A percentile compares a stretch with the other conserved stretches of the same genome.
phyloP scores from a whole-genome alignment of 2,888 invertebrate genomes.

The Dasysyrphus albostriatus region DNA sequence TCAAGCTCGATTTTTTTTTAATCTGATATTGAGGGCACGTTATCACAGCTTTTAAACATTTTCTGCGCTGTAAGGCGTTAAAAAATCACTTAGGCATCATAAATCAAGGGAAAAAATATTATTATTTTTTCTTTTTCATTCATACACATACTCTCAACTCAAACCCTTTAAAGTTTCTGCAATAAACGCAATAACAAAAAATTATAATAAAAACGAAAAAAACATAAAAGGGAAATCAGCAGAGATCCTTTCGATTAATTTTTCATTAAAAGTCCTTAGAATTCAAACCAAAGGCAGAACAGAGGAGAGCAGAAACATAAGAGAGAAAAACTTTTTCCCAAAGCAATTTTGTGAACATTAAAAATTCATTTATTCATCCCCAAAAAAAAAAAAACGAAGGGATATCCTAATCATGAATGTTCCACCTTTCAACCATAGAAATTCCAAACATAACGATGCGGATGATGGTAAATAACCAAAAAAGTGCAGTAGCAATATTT shows the following conservation, averaged over 20 bases:
- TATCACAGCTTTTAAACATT: constrained; percentile 27
- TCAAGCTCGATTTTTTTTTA: not conserved
- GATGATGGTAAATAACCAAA: constrained; percentile 18
- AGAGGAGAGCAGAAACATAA: not conserved
- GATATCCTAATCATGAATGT: constrained; percentile 40
- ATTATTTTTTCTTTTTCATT: constrained; percentile 41
- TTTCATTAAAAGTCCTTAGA: constrained; percentile 37
- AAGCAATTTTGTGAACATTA: constrained; percentile 61
- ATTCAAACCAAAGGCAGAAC: not conserved
- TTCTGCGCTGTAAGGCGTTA: constrained; percentile 32
- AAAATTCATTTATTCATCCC: constrained; percentile 64
- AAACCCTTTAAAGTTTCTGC: constrained; percentile 21
- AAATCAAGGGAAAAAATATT: constrained; percentile 57
- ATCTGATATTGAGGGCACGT: constrained; percentile 12
- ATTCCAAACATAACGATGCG: constrained; percentile 9
- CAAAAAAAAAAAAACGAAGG: constrained; percentile 22
- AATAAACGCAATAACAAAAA: constrained; percentile 26
- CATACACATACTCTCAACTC: constrained; percentile 7
- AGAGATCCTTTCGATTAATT: constrained; percentile 42
- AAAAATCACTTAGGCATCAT: constrained; percentile 62
- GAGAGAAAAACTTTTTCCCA: constrained; percentile 46
- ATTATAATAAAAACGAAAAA: not conserved
- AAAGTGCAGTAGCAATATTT: constrained; percentile 15
- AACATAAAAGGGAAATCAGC: constrained; percentile 13
- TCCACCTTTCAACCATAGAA: constrained; percentile 18